Conservation (phyloP, 2,113 vertebrate genomes). For the Erythrocercus mccallii region DNA sequence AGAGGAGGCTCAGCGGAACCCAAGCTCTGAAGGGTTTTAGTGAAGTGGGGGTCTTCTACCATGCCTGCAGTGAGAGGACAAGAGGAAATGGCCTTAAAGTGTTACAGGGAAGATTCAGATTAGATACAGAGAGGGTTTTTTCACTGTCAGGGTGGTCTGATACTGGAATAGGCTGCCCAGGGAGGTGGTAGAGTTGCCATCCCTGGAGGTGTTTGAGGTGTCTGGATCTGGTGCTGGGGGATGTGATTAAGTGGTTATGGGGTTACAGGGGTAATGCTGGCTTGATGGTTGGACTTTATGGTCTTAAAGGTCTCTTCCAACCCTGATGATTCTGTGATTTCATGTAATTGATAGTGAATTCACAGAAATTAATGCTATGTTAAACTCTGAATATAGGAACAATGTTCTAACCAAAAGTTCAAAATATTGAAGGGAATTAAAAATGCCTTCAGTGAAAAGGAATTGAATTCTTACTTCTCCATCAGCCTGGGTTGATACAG, state of each 20-base stretch:
- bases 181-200: background rate
- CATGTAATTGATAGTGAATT: background rate
- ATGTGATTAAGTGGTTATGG: background rate
- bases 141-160: background rate
- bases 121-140: background rate
- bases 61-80: background rate
- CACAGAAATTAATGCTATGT: background rate
- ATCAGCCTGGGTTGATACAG: background rate
- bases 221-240: background rate
- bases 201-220: background rate
- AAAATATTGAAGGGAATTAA: background rate
- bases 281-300: background rate
- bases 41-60: background rate
- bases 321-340: background rate
- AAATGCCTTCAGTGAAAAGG: background rate
- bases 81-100: background rate
- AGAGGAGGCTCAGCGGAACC: background rate
- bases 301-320: background rate
- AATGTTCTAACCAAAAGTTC: background rate
- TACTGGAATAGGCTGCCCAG: background rate
- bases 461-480: background rate
- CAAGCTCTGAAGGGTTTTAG: background rate
- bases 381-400: background rate
- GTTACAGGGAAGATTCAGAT: background rate
- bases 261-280: background rate